phyloP scores from a whole-genome alignment of 1,140 invertebrate species.

The Caenorhabditis tropicalis region DNA sequence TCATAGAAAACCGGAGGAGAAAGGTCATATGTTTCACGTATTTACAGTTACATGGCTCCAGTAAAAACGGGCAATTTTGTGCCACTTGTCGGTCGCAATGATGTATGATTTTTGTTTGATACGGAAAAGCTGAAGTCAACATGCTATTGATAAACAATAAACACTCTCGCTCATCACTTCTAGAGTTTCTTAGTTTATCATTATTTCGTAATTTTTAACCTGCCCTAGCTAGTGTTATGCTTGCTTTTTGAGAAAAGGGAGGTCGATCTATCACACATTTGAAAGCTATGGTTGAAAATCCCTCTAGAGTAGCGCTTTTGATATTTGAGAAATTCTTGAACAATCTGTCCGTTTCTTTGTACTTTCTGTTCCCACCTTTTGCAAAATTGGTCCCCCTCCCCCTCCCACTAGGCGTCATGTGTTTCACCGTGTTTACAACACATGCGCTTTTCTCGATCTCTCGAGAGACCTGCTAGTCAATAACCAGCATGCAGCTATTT shows the following conservation, averaged over 20 bases:
- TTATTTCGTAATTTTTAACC: not conserved
- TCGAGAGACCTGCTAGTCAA: not conserved
- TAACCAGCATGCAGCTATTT: constrained; percentile 7
- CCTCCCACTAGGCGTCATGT: constrained; percentile 17
- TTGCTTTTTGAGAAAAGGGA: too few relatives aligned
- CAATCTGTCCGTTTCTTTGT: not conserved
- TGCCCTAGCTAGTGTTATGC: too few relatives aligned
- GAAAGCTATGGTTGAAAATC: too few relatives aligned
- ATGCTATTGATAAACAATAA: not conserved
- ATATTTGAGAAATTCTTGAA: not conserved
- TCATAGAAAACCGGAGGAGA: not conserved
- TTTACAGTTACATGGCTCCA: constrained; percentile 11
- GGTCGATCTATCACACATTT: not conserved
- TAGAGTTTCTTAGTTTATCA: not conserved
- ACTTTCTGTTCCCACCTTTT: not conserved
- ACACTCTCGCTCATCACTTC: not conserved
- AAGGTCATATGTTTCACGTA: constrained; percentile 20
- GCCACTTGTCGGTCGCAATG: not conserved
- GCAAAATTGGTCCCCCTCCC: not conserved
- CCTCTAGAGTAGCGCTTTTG: too few relatives aligned
- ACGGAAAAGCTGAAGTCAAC: not conserved
- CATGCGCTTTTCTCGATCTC: constrained; percentile 8
- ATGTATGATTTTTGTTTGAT: not conserved
- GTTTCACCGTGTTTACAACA: constrained; percentile 32
- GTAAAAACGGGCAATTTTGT: not conserved